Base-by-base conservation (phyloP, 2,888 invertebrate species). In the Graphium colonna region DNA sequence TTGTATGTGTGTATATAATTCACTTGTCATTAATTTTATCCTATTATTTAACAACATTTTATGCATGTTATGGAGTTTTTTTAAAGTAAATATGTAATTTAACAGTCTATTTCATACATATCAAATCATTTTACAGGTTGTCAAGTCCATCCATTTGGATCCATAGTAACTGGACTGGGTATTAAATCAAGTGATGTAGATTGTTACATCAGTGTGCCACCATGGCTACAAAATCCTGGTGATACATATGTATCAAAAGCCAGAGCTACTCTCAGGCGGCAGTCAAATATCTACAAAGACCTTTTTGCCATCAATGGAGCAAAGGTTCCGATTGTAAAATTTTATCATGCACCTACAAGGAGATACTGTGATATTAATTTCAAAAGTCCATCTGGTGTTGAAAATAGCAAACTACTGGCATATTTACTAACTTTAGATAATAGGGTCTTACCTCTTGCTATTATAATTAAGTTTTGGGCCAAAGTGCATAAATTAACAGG, bases 401-500 rank as follows among this genome's bases (percentile, higher is more conserved):
- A 91, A 52, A 96, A 96, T 65, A 94, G 93, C 57, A 71, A 89
- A 50, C 82, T 95, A 42, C 90, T 96, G 15, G 82, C 82, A 7
- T 91, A 91, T 59, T 84, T 93, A 42, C 68, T 94, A 9, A 69
- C 75, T 3, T 66, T 90, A 0, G 93, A 95, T 65, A 55, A 58
- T 0, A 88, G 93, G 56, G 75, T 94, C 0, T 81, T 89, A 31
- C 87, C 91, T 0, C 67, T 94, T 0, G 90, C 94, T 67, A 69
- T 94, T 40, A 74, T 95, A n/a, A 72, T 96, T 0, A 95, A 95
- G 70, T 93, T 93, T 65, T 96, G 95, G 95, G 92, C 92, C 0
- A 94, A 92, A 70, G 80, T 90, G 3, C 90, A 92, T 52, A 82
- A 89, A 5, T 71, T 95, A 1, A 86, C 91, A 0, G 91, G 92